A percentile compares a stretch with the other conserved stretches of the same genome.
phyloP scores from a whole-genome alignment of 2,113 vertebrate species.

The Cyphomyrus discorhynchus region DNA sequence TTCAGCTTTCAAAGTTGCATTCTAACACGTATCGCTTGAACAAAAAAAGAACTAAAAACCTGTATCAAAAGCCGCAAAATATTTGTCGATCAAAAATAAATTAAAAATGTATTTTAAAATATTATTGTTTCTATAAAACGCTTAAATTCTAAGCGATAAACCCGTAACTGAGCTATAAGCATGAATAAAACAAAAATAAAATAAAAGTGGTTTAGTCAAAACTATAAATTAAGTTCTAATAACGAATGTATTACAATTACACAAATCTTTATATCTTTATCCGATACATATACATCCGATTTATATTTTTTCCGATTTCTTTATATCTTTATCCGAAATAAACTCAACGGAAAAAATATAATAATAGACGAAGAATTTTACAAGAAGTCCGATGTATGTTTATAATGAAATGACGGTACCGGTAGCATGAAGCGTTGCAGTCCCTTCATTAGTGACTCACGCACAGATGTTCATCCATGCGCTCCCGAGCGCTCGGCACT shows the following conservation, averaged over 20 bases:
- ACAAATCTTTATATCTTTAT: neutral
- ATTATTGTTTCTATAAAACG: neutral
- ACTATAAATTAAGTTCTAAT: neutral
- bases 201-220: neutral
- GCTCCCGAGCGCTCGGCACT: conserved; percentile 41
- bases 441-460: conserved; percentile 43
- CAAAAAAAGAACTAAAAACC: conserved; percentile 29
- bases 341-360: neutral
- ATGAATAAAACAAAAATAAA: neutral
- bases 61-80: neutral
- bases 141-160: neutral
- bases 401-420: conserved; percentile 21
- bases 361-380: neutral
- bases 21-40: neutral
- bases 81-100: neutral
- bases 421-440: conserved; percentile 15
- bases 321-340: neutral
- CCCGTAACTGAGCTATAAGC: neutral
- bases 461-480: conserved; percentile 43
- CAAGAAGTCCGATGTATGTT: neutral
- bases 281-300: neutral
- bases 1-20: conserved; percentile 9
- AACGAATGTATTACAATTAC: neutral
- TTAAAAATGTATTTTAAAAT: neutral
- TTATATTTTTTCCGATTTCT: neutral